A percentile compares a stretch with the other conserved stretches of the same genome.
Conservation (phyloP, 2,888 invertebrate species). For the Elmis aenea region DNA sequence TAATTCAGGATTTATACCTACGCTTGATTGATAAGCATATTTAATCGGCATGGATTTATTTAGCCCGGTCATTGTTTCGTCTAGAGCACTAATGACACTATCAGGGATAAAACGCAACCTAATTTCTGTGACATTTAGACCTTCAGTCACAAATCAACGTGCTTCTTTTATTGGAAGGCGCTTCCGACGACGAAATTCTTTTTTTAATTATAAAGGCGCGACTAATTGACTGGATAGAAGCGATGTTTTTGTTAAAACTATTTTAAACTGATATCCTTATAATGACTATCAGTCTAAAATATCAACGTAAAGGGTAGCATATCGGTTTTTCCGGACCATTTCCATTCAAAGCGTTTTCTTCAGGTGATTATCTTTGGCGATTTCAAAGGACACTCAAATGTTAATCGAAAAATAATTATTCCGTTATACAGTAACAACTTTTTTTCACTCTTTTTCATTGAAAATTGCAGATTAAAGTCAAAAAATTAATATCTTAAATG, state of each 20-base stretch:
- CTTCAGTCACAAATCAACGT: constrained; percentile 4
- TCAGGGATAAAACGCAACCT: constrained; percentile 11
- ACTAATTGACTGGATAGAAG: too few relatives aligned
- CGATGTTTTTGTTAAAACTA: too few relatives aligned
- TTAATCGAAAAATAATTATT: constrained; percentile 20
- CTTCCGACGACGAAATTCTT: too few relatives aligned
- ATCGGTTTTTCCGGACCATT: constrained; percentile 21
- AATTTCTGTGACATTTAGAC: constrained; percentile 13
- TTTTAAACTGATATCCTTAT: constrained; percentile 19
- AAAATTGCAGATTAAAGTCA: too few relatives aligned
- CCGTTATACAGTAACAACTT: constrained; percentile 12
- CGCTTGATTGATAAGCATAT: constrained; percentile 18
- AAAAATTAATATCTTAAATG: too few relatives aligned
- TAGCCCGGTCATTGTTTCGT: constrained; percentile 12
- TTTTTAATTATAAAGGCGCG: too few relatives aligned
- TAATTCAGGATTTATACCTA: constrained; percentile 13
- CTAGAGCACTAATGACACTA: constrained; percentile 10
- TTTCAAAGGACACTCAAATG: constrained; percentile 19
- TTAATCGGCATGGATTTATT: constrained; percentile 17
- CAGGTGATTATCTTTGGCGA: constrained; percentile 12
- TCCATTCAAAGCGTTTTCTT: constrained; percentile 12
- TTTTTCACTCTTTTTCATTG: too few relatives aligned
- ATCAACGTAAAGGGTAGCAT: constrained; percentile 19
- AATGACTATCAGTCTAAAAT: constrained; percentile 17
- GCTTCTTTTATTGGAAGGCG: constrained; percentile 5